phyloP scores from a whole-genome alignment of 2,888 invertebrate genomes.

The Rosalia funebris region DNA sequence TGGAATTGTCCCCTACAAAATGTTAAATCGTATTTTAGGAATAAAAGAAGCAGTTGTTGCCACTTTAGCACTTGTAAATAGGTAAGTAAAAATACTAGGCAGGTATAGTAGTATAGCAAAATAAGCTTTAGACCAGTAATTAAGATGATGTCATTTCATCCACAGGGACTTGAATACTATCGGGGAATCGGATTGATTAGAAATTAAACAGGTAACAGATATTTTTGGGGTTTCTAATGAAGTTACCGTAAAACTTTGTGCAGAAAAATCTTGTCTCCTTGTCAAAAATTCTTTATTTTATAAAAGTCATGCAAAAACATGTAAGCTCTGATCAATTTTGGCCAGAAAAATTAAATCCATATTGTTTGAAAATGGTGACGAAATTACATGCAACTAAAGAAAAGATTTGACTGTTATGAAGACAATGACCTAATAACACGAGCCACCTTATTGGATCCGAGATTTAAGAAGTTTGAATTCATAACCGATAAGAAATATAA shows the following conservation, averaged over 20 bases:
- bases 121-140: background rate
- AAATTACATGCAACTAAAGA: background rate
- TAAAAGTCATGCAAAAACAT: constrained; percentile 4
- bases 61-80: constrained; percentile 18
- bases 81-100: constrained; percentile 1
- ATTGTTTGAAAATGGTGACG: background rate
- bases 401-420: background rate
- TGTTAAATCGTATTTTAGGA: constrained; percentile 22
- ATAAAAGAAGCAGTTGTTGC: constrained; percentile 29
- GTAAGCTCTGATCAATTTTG: background rate
- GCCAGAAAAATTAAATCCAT: background rate
- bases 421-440: background rate
- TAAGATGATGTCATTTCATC: background rate
- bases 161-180: background rate
- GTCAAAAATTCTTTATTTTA: constrained; percentile 10
- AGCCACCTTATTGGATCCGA: constrained; percentile 1
- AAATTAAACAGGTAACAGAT: constrained; percentile 3
- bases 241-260: constrained; percentile 26
- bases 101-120: background rate
- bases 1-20: constrained; percentile 41
- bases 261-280: constrained; percentile 26
- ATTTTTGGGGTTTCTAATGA: constrained; percentile 5
- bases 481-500: background rate
- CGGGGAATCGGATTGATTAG: constrained; percentile 8
- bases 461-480: constrained; percentile 9